These are phyloP conservation scores for Okamejei kenojei DNA, from an alignment of 2,797 vertebrate genomes.

Conservation along the genomic window DNA sequence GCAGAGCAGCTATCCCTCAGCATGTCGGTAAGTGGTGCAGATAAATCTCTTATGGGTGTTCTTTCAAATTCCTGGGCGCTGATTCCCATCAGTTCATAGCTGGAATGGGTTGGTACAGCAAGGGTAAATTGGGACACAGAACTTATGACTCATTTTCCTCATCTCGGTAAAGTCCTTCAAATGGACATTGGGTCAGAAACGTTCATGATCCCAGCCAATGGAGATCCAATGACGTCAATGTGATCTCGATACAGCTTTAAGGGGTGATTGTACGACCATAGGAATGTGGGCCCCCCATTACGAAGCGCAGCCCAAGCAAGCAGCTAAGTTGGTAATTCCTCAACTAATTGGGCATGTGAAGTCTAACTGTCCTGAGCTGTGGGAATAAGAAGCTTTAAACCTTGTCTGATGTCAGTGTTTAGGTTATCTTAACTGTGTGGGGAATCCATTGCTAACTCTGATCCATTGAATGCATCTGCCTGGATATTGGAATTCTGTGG, in stretches of 20 bases:
- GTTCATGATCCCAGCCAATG: not conserved
- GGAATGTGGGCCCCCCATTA: too few species aligned
- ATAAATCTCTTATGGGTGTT: not conserved
- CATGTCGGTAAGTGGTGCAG: constrained; percentile 77
- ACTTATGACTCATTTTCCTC: not conserved
- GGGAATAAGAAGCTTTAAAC: not conserved
- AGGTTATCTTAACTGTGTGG: not conserved
- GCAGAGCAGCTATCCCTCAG: constrained; percentile 91
- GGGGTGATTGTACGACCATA: not conserved
- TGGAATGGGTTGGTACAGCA: not conserved
- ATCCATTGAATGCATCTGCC: not conserved
- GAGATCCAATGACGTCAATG: not conserved
- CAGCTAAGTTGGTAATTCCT: not conserved
- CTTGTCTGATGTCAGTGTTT: too few species aligned
- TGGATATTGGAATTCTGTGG: not conserved
- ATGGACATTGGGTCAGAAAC: not conserved
- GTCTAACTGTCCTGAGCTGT: too few species aligned
- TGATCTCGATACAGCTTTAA: not conserved
- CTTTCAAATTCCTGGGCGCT: not conserved
- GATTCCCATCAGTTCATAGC: not conserved
- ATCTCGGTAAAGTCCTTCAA: not conserved
- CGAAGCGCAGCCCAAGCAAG: not conserved
- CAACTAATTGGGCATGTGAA: not conserved
- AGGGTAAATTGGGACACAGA: not conserved
- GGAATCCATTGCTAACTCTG: not conserved